phyloP scores from a whole-genome alignment of 2,888 invertebrate species.

The Napeogenes inachia region DNA sequence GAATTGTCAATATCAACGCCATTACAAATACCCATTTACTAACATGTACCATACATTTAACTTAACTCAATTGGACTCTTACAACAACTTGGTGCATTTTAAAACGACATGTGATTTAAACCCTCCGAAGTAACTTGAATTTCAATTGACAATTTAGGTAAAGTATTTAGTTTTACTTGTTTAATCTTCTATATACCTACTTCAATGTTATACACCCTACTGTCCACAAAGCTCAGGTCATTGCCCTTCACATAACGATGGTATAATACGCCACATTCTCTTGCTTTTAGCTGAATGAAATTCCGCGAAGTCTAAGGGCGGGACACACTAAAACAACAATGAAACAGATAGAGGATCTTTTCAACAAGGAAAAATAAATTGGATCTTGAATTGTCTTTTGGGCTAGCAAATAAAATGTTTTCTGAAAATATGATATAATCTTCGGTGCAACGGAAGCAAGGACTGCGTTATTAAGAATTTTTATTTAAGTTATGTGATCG shows the following conservation, averaged over 20 bases:
- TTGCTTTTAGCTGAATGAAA: constrained; percentile 43
- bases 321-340: constrained; percentile 10
- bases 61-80: no score
- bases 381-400: background rate
- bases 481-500: no score
- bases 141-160: no score
- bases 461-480: no score
- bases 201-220: constrained; percentile 17
- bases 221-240: constrained; percentile 28
- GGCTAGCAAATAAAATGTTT: background rate
- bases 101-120: no score
- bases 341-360: background rate
- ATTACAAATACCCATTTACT: no score
- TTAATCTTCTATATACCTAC: constrained; percentile 2
- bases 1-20: no score
- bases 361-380: background rate
- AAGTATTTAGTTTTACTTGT: background rate
- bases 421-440: background rate
- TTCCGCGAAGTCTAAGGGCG: constrained; percentile 27
- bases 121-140: no score
- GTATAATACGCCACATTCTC: constrained; percentile 31
- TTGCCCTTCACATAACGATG: constrained; percentile 30
- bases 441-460: no score
- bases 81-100: no score
- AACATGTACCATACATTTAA: no score